phyloP scores from a whole-genome alignment of 2,113 vertebrate species.

The Oxygymnocypris stewartii region DNA sequence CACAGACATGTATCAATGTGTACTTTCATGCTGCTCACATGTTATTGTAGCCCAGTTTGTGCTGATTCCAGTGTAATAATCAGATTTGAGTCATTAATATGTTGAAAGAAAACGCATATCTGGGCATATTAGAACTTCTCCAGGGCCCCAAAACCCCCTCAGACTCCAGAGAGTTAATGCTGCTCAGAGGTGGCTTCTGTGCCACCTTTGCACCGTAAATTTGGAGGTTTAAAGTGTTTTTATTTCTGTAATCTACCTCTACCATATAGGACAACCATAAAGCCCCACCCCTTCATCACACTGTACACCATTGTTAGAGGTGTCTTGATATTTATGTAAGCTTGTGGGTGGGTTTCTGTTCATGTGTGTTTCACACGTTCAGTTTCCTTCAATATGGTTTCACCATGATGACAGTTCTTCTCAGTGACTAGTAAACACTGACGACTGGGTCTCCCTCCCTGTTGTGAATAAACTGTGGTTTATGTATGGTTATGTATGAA shows the following conservation, averaged over 20 bases:
- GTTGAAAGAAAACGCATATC: too few species aligned
- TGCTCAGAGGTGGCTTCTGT: neutral
- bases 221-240: neutral
- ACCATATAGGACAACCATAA: neutral
- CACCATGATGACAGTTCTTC: neutral
- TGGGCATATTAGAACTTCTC: too few species aligned
- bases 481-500: neutral
- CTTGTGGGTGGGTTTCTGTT: neutral
- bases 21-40: too few species aligned
- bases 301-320: neutral
- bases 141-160: too few species aligned
- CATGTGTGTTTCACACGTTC: neutral
- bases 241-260: neutral
- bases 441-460: neutral
- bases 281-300: neutral
- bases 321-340: conserved; percentile 7
- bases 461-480: too few species aligned
- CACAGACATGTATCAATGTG: too few species aligned
- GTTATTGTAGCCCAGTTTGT: too few species aligned
- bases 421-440: neutral
- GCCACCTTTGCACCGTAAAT: too few species aligned
- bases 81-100: too few species aligned
- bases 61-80: too few species aligned
- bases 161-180: neutral
- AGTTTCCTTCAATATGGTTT: neutral